Percentiles rank a stretch among this genome's conserved stretches.
phyloP scores from a whole-genome alignment of 2,113 vertebrate genomes.

The Tyto alba region DNA sequence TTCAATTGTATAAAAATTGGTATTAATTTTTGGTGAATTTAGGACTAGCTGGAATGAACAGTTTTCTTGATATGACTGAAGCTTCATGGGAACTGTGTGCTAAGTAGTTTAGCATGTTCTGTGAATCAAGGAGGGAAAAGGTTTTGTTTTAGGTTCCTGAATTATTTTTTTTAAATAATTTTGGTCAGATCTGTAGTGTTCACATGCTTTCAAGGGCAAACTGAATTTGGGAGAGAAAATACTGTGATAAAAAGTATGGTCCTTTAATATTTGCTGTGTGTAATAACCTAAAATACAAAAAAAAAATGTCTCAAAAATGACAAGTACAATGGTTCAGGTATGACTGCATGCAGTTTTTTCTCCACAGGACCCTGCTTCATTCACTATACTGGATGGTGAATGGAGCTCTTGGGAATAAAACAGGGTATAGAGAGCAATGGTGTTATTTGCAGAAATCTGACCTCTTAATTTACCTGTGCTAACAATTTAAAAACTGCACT shows the following conservation, averaged over 20 bases:
- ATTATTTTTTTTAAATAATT: not conserved
- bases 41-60: not conserved
- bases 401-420: not conserved
- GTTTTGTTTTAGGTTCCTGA: not conserved
- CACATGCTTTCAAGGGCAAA: not conserved
- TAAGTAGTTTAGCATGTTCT: not conserved
- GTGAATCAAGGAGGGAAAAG: not conserved
- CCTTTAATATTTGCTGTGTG: not conserved
- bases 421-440: not conserved
- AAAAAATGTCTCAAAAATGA: not conserved
- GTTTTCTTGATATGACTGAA: not conserved
- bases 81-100: not conserved
- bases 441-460: not conserved
- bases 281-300: not conserved
- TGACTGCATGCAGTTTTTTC: not conserved
- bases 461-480: not conserved
- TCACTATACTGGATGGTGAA: not conserved
- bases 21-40: not conserved
- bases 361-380: not conserved
- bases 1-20: not conserved
- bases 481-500: not conserved
- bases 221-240: not conserved
- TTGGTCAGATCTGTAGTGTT: not conserved
- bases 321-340: not conserved
- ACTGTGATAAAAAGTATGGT: rapidly evolving